Evolutionary conservation across 1,140 invertebrate genomes (phyloP), one percentile per base, ranked within the genome.

Genomic region (Grapholita molesta): DNA sequence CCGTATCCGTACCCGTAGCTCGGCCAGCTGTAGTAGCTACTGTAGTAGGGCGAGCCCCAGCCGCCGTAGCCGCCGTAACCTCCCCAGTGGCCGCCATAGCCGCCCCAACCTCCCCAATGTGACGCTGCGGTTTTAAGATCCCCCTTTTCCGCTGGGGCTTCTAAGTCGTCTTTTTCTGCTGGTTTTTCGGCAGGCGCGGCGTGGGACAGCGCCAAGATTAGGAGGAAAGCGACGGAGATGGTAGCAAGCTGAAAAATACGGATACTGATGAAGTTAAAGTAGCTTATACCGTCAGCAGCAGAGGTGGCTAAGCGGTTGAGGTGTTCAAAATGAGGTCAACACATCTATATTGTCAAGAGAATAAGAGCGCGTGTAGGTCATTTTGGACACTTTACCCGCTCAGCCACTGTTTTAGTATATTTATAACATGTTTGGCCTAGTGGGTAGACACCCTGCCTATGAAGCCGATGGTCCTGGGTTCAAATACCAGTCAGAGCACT

Each of bases 41-140:
- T 79, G 67, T 85, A 83, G 64, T 84, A 76, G 1, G 81, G 82
- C 25, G 82, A 85, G 69, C 83, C 77, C 7, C 86, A 80, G 11
- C 80, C 78, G 65, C 78, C 83, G 42, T 79, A 78, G 23, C 79
- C 78, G 1, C 82, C 78, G 12, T 70, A 66, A 5, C 77, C 72
- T 1, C 82, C 78, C 24, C 71, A 78, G 15, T 72, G 66, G 9
- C 77, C 72, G 0, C 75, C 76, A 32, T 73, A 73, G 64, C 78
- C 73, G 4, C 72, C 74, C 33, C 69, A 77, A 18, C 69, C 57
- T 7, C 90, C 90, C 80, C 83, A 90, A 35, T 85, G 79, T 0
- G 90, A 90, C 0, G 88, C 91, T 0, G 85, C 84, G 0, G 89
- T 81, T 68, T 92, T 86, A 1, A 92, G 79, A 65, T 92, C 91